Evolutionary conservation across 2,797 vertebrate species (phyloP).

Genomic region (Periophthalmus magnuspinnatus): DNA sequence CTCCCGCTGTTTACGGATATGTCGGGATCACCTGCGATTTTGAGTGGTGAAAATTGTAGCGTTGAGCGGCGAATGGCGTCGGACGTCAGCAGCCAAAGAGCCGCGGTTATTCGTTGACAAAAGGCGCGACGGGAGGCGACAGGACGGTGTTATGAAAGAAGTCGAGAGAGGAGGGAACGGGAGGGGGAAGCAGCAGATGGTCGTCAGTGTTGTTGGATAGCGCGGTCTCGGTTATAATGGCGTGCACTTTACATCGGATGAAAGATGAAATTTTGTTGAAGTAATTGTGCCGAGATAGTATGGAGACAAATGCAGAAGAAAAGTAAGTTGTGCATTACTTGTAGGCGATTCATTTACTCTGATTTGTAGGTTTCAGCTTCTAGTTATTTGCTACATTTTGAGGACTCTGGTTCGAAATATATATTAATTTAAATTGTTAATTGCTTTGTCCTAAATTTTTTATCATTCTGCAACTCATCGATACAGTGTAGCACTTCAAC

Average conservation of each 20-base stretch:
- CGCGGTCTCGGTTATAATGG: not conserved
- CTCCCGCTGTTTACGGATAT: slow-evolving; percentile 15
- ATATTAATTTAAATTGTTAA: too few species aligned
- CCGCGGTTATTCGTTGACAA: slow-evolving; percentile 9
- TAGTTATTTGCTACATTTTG: too few species aligned
- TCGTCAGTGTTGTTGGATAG: not conserved
- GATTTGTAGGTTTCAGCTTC: too few species aligned
- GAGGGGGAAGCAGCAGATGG: not conserved
- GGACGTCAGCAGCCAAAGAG: slow-evolving; percentile 27
- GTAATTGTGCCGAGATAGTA: not conserved
- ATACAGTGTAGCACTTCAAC: too few species aligned
- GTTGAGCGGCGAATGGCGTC: slow-evolving; percentile 5
- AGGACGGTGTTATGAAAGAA: slow-evolving; percentile 9
- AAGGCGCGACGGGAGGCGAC: slow-evolving; percentile 8
- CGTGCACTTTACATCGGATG: not conserved
- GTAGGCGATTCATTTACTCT: too few species aligned
- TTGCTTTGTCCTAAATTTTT: too few species aligned
- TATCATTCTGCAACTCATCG: too few species aligned
- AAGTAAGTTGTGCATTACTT: too few species aligned
- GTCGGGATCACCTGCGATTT: not conserved
- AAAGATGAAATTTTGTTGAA: not conserved
- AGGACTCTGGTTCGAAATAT: too few species aligned
- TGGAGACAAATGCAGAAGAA: too few species aligned
- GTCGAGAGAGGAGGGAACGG: not conserved
- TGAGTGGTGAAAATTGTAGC: slow-evolving; percentile 9